Evolutionary conservation across 2,113 vertebrate species (phyloP).

Genomic region (Silurus asotus): DNA sequence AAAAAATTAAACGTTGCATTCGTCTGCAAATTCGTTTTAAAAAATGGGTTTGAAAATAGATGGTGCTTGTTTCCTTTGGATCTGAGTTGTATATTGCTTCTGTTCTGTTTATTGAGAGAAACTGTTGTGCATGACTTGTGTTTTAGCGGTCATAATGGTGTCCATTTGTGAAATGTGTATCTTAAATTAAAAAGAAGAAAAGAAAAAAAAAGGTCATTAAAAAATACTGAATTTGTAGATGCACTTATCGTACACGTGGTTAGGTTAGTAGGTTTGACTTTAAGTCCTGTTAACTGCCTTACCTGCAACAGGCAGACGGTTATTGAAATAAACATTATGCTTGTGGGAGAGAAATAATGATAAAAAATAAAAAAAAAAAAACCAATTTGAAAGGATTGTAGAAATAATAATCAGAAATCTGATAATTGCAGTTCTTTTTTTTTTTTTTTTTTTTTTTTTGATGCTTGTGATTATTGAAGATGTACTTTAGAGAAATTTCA

Average conservation of each 20-base stretch:
- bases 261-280: slow-evolving; percentile 83
- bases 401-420: slow-evolving; percentile 82
- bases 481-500: slow-evolving; percentile 92
- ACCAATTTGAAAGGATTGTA: slow-evolving; percentile 72
- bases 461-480: slow-evolving; percentile 91
- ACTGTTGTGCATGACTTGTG: slow-evolving; percentile 94
- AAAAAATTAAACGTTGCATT: slow-evolving; percentile 77
- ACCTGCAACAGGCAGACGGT: slow-evolving; percentile 71
- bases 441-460: slow-evolving; percentile 59
- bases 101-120: slow-evolving; percentile 90
- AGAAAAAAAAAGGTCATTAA: slow-evolving; percentile 59
- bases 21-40: slow-evolving; percentile 85
- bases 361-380: slow-evolving; percentile 60
- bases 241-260: slow-evolving; percentile 93
- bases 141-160: slow-evolving; percentile 92
- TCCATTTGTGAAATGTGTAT: slow-evolving; percentile 91
- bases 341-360: slow-evolving; percentile 75
- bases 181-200: slow-evolving; percentile 75
- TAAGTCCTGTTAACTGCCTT: slow-evolving; percentile 80
- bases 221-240: slow-evolving; percentile 84
- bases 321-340: slow-evolving; percentile 76
- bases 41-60: slow-evolving; percentile 88
- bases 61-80: slow-evolving; percentile 86
- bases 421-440: slow-evolving; percentile 77
- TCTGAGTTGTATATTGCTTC: slow-evolving; percentile 95